Base-by-base conservation (phyloP, 1,140 invertebrate genomes). In the Batillaria attramentaria region DNA sequence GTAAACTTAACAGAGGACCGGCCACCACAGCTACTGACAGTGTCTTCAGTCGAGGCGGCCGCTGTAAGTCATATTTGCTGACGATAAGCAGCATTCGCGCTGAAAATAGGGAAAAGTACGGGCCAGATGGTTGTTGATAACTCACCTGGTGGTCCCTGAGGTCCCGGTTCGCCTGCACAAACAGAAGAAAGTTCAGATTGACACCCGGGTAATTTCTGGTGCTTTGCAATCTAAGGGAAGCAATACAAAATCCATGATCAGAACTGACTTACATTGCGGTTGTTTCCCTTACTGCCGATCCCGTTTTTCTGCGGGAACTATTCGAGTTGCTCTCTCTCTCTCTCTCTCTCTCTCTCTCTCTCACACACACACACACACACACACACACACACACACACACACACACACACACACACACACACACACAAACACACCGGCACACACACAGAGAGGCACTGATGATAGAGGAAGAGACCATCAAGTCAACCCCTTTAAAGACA, bases 91-190 rank as follows among this genome's bases (percentile, higher is more conserved):
- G 28, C 4, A 42, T 28, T 24, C 35, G 3, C 31, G 57, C 8
- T 3, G 57, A 31, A 60, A 24, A 24, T 24, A 24, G 10, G 57
- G 57, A 60, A 6, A 20, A 60, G 6, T 24, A 31, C n/a, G 10
- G 3, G 57, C n/a, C 10, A 24, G 1, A 60, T 24, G 57, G 0
- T 1, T 24, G 54, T 3, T 5, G 20, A 60, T 60, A 28, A 60
- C 68, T 4, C 41, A 70, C 68, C 68, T 70, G 68, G 35, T n/a
- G 68, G 68, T n/a, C 68, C 68, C 41, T 70, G 68, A 41, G 68
- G 68, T 37, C 68, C 68, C 6, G 68, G 68, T 28, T 70, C 68
- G 28, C 68, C 68, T 70, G 68, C 20, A 70, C 39, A 5, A 37
- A 41, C 10, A 8, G 28, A 70, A n/a, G 10, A 8, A 2, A 41